Percentiles rank a stretch among this genome's conserved stretches.
Evolutionary conservation across 2,888 invertebrate genomes (phyloP).

Genomic region (Miltochrista miniata): DNA sequence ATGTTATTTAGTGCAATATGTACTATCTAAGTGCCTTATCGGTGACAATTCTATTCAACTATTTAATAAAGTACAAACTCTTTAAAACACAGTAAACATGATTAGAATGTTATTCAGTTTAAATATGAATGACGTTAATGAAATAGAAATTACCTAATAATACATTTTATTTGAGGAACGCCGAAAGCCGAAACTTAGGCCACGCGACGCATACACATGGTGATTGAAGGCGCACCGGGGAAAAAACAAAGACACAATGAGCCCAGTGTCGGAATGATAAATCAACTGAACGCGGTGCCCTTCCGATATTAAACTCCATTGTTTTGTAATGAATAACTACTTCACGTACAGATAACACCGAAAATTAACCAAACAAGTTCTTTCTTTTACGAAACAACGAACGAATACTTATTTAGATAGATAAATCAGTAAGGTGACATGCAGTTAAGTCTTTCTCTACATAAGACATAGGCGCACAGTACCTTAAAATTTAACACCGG

Average conservation of each 20-base stretch:
- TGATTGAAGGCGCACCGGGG: slow-evolving; percentile 53
- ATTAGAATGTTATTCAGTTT: not conserved
- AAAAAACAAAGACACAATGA: slow-evolving; percentile 67
- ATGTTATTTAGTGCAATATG: too few relatives aligned
- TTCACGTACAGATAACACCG: slow-evolving; percentile 27
- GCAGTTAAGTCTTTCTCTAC: too few relatives aligned
- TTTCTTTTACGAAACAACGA: slow-evolving; percentile 14
- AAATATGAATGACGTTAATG: slow-evolving; percentile 22
- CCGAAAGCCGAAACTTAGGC: slow-evolving; percentile 54
- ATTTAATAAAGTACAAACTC: too few relatives aligned
- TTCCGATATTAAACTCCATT: slow-evolving; percentile 66
- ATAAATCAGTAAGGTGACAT: slow-evolving; percentile 19
- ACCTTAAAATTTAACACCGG: too few relatives aligned
- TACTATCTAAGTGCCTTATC: too few relatives aligned
- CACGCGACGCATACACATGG: slow-evolving; percentile 39
- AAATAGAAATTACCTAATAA: slow-evolving; percentile 44
- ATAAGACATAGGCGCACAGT: too few relatives aligned
- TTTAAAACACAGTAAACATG: too few relatives aligned
- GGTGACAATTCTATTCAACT: too few relatives aligned
- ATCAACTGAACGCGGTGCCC: slow-evolving; percentile 65
- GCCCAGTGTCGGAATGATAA: slow-evolving; percentile 60
- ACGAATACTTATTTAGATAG: slow-evolving; percentile 3
- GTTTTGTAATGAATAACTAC: slow-evolving; percentile 52
- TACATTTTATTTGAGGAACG: slow-evolving; percentile 39
- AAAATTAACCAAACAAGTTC: slow-evolving; percentile 20